Evolutionary conservation across 2,797 vertebrate genomes (phyloP), one percentile per base, ranked within the genome.

Genomic region (Galaxias olidus): DNA sequence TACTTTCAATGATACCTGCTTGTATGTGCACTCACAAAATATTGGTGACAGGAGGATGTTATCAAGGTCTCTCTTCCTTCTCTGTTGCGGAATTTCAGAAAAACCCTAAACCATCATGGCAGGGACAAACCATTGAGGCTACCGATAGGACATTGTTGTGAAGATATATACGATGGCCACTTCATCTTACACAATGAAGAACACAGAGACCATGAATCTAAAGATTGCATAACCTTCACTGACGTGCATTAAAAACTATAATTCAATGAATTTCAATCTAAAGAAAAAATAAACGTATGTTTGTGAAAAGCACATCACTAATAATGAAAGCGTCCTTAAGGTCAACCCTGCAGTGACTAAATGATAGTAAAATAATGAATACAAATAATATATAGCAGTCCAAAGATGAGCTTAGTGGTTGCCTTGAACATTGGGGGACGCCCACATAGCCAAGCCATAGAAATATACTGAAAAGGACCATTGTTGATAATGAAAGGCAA

Each of bases 371-470:
- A 87, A 82, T 74, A 79, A 84, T 65, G 77, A 81, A 79, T 79
- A 85, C 80, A 84, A 88, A 76, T 76, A 86, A 67, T 60, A 63
- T 72, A 76, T 30, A 61, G 74, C 30, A 2, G 30, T 75, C 80
- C 70, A 78, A 78, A 89, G 85, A 84, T 59, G 78, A 82, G 73
- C 85, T 72, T 30, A 67, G 72, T 65, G 72, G 83, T 90, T 86
- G 82, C 88, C 88, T 90, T 91, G 90, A 92, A 90, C 83, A 87
- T 87, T 85, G 68, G 59, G 77, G 78, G 74, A 83, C 82, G 86
- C 80, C 86, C 90, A 86, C 90, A 90, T 84, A 85, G 87, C 87
- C 75, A 78, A 86, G 84, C 88, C 90, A 89, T 87, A 84, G 88
- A 87, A 88, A 86, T 70, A 84, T 64, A 69, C 77, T 91, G 88